Conservation (phyloP, 1,140 invertebrate genomes). For the Drosophila nasuta region DNA sequence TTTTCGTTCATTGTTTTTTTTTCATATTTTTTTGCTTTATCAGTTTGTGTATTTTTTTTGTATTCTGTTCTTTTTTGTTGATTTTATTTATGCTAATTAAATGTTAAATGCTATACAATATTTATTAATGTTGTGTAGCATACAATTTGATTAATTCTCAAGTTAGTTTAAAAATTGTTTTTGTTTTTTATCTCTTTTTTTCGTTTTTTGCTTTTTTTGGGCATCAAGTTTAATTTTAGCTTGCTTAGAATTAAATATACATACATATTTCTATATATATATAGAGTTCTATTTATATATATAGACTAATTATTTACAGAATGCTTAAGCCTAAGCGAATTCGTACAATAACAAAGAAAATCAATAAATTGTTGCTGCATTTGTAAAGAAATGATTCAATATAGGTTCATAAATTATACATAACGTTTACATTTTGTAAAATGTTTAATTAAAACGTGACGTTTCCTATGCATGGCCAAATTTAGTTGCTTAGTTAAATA, state of each 20-base stretch:
- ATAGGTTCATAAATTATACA: constrained; percentile 33
- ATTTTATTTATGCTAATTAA: constrained; percentile 81
- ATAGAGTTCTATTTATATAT: constrained; percentile 44
- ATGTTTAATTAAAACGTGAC: constrained; percentile 52
- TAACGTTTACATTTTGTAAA: constrained; percentile 11
- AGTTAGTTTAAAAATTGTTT: constrained; percentile 74
- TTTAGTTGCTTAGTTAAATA: constrained; percentile 65
- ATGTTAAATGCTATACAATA: constrained; percentile 80
- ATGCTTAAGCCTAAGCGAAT: constrained; percentile 74
- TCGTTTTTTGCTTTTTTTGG: constrained; percentile 33
- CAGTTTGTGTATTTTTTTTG: constrained; percentile 1
- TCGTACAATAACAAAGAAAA: constrained; percentile 75
- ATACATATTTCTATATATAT: constrained; percentile 66
- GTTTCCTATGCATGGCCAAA: constrained; percentile 71
- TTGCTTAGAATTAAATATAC: constrained; percentile 54
- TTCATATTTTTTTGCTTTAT: constrained; percentile 37
- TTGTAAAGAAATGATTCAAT: constrained; percentile 32
- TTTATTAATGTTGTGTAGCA: constrained; percentile 64
- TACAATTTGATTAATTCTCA: constrained; percentile 83
- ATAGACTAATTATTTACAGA: constrained; percentile 72
- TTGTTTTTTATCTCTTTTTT: constrained; percentile 9
- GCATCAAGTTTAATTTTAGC: constrained; percentile 36
- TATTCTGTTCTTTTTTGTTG: constrained; percentile 34
- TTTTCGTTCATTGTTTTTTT: constrained; percentile 59
- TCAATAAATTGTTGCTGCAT: constrained; percentile 46